A percentile compares a stretch with the other conserved stretches of the same genome.
Conservation (phyloP, 2,888 invertebrate genomes). For the Dusona sp. region DNA sequence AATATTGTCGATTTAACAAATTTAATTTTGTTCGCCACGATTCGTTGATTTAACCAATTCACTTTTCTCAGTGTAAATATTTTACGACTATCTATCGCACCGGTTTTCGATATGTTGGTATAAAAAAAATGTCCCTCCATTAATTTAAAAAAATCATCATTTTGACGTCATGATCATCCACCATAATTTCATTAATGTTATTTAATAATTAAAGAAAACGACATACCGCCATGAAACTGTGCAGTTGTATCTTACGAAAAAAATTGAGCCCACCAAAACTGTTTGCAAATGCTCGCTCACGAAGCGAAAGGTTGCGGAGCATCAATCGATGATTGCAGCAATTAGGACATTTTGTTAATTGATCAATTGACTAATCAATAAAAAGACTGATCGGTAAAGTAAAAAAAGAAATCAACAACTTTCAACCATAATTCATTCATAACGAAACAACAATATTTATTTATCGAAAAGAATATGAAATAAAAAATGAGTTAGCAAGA, state of each 20-base stretch:
- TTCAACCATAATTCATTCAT: background rate
- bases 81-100: too few relatives aligned
- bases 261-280: background rate
- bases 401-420: background rate
- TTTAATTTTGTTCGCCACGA: too few relatives aligned
- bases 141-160: background rate
- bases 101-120: background rate
- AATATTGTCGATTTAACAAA: too few relatives aligned
- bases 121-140: background rate
- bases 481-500: background rate
- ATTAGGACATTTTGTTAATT: background rate
- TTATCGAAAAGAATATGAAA: background rate
- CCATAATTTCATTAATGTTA: too few relatives aligned
- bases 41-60: too few relatives aligned
- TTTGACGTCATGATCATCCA: background rate
- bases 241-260: too few relatives aligned
- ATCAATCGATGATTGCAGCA: background rate
- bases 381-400: background rate
- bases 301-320: background rate
- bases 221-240: too few relatives aligned
- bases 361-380: background rate
- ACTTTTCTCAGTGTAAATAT: background rate
- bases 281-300: background rate
- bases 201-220: too few relatives aligned
- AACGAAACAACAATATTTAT: background rate